Evolutionary conservation across 2,797 vertebrate genomes (phyloP), one percentile per base, ranked within the genome.

Genomic region (Graptemys geographica): DNA sequence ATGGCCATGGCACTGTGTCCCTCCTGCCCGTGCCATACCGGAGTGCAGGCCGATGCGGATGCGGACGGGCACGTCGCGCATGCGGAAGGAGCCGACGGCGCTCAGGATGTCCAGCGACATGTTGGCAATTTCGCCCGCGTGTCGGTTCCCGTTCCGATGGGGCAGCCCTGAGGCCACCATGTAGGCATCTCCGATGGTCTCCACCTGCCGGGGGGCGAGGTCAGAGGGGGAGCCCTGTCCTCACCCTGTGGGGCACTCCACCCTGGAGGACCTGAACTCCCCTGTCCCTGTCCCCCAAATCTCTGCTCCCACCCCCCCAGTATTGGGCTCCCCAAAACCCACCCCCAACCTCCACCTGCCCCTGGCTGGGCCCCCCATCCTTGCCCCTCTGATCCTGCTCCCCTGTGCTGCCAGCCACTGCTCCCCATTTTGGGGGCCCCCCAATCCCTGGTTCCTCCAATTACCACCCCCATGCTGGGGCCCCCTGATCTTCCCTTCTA

Each of bases 111-210:
- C 99, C 13, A 99, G 98, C 1, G 99, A 98, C 99, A 99, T 99
- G 98, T 99, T 99, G 96, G 99, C 98, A 95, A 99, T 99, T 96
- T 99, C 99, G 0, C 99, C 99, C 0, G 99, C 99, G 1, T 99
- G 99, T 2, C 99, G 99, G 96, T 98, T 99, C 0, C 98, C 99
- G 0, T 99, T 99, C 81, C 99, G 98, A 85, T 96, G 98, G 0
- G 99, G 99, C 82, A 99, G 98, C 19, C 99, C 99, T 0, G 99
- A 99, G 1, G 99, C 99, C 62, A 99, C 99, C 99, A 99, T 99
- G 96, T 99, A 99, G 55, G 99, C 99, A 62, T 99, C 99, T 31
- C 99, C 99, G 2, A 99, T 99, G 53, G 99, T 99, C 98, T 99
- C 99, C 87, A 99, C 99, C 99, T 99, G 59, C 7, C 11, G 27